Conservation (phyloP, 2,888 invertebrate species). For the Eilema caniola region DNA sequence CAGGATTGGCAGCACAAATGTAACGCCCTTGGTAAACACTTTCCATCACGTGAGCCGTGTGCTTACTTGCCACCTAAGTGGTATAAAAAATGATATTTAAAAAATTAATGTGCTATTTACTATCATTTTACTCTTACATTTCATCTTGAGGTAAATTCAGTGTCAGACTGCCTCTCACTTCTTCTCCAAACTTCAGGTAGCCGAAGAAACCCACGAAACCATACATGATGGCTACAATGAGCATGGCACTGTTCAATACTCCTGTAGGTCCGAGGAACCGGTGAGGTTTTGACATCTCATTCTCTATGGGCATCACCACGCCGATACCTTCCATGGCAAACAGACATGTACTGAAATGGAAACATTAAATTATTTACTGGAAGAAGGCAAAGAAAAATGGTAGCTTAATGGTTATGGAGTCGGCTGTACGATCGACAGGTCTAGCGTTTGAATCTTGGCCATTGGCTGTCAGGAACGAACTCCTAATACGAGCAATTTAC, state of each 20-base stretch:
- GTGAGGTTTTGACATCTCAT: constrained; percentile 94
- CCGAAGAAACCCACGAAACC: constrained; percentile 95
- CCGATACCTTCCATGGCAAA: constrained; percentile 99
- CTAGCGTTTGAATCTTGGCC: no score
- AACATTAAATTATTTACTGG: not conserved
- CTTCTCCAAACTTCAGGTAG: constrained; percentile 93
- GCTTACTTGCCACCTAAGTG: no score
- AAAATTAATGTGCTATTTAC: no score
- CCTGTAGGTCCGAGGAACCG: constrained; percentile 94
- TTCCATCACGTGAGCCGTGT: no score
- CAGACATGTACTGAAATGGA: constrained; percentile 92
- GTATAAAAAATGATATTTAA: no score
- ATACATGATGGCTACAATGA: constrained; percentile 92
- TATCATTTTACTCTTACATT: constrained; percentile 84
- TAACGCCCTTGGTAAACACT: no score
- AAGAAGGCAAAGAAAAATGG: no score
- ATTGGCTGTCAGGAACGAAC: no score
- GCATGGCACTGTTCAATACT: constrained; percentile 95
- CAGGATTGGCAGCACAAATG: no score
- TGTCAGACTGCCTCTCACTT: constrained; percentile 92
- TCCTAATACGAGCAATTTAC: no score
- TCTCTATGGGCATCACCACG: constrained; percentile 97
- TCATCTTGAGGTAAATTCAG: constrained; percentile 91
- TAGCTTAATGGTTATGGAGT: no score
- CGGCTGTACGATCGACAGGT: no score